These are phyloP conservation scores for Cuniculus paca DNA, from an alignment of 2,797 vertebrate genomes.

Conservation along the genomic window DNA sequence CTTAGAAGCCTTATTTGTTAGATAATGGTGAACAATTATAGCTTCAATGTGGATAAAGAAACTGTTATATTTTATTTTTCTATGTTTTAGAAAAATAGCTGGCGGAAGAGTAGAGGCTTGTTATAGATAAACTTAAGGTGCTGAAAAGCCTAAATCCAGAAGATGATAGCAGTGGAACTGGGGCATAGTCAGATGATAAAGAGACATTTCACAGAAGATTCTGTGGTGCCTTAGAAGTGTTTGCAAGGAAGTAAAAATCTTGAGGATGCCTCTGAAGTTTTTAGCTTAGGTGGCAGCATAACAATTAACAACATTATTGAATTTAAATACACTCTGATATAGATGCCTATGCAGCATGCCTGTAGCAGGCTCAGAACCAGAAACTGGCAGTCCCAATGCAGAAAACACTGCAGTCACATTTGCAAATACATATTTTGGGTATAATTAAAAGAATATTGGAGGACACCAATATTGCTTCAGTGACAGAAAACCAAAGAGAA, in stretches of 20 bases:
- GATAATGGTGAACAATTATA: neutral
- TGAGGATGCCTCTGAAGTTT: neutral
- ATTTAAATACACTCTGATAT: neutral
- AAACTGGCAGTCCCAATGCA: neutral
- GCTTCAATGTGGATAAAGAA: neutral
- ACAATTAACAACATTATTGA: neutral
- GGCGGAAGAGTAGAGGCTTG: neutral
- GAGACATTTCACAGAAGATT: neutral
- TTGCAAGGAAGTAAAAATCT: neutral
- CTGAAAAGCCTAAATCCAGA: neutral
- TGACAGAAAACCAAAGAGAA: neutral
- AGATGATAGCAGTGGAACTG: neutral
- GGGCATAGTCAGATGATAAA: neutral
- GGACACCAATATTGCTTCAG: neutral
- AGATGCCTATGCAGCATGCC: neutral
- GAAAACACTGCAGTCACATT: neutral
- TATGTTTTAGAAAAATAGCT: neutral
- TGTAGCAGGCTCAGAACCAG: neutral
- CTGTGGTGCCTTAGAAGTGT: neutral
- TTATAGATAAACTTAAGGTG: neutral
- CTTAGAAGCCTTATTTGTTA: neutral
- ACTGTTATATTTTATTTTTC: neutral
- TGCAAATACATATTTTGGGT: neutral
- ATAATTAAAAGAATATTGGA: neutral
- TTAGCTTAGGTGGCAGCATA: neutral